A percentile compares a stretch with the other conserved stretches of the same genome.
Conservation (phyloP, 64 coral and sea anemone species). For the Orbicella faveolata region DNA sequence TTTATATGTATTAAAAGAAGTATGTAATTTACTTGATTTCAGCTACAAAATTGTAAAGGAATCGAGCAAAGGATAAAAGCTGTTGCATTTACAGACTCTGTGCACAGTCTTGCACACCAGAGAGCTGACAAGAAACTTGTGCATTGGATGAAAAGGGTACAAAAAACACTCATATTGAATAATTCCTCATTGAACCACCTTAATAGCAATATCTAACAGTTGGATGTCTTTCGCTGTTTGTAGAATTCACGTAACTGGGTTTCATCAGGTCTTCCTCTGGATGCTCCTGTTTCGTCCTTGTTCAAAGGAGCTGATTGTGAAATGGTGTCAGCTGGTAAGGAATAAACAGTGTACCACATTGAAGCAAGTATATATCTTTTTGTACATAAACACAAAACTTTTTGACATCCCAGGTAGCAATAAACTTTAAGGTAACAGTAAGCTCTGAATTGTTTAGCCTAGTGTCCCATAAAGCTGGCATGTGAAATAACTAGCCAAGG, state of each 20-base stretch:
- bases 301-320: constrained; percentile 11
- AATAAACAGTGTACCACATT: too few relatives aligned
- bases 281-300: constrained; percentile 15
- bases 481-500: too few relatives aligned
- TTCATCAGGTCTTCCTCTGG: constrained; percentile 24
- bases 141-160: constrained; percentile 41
- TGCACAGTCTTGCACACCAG: constrained; percentile 49
- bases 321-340: constrained; percentile 59
- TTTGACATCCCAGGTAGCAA: too few relatives aligned
- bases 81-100: constrained; percentile 79
- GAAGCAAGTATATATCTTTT: too few relatives aligned
- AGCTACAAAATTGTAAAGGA: constrained; percentile 37
- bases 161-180: too few relatives aligned
- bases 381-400: too few relatives aligned
- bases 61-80: constrained; percentile 31
- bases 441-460: too few relatives aligned
- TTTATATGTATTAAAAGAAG: too few relatives aligned
- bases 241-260: constrained; percentile 68
- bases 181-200: too few relatives aligned
- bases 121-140: constrained; percentile 13
- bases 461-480: too few relatives aligned
- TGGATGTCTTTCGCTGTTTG: neutral
- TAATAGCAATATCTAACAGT: too few relatives aligned
- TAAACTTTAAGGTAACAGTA: too few relatives aligned
- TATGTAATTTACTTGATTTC: neutral